Conservation (phyloP, 2,888 invertebrate species). For the Xestia c-nigrum region DNA sequence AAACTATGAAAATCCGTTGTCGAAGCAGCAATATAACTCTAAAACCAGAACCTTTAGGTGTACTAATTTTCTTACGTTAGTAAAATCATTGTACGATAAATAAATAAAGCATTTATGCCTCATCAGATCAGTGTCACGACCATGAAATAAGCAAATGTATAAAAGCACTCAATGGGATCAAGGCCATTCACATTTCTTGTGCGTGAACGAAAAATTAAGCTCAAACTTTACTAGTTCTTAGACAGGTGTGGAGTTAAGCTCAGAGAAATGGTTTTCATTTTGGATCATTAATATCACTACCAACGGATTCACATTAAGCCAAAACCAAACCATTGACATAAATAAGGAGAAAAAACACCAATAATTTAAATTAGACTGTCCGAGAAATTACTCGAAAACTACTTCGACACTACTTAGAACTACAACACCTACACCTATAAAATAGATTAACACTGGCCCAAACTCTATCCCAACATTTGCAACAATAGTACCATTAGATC, state of each 20-base stretch:
- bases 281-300: no score
- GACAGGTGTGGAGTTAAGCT: no score
- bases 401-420: slow-evolving; percentile 22
- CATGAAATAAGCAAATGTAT: neutral
- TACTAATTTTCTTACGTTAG: neutral
- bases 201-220: no score
- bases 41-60: neutral
- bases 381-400: slow-evolving; percentile 16
- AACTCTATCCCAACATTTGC: slow-evolving; percentile 71
- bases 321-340: neutral
- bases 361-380: neutral
- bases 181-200: no score
- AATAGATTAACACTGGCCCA: slow-evolving; percentile 50
- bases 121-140: neutral
- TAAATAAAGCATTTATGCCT: neutral
- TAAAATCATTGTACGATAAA: neutral
- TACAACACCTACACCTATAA: slow-evolving; percentile 27
- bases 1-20: neutral
- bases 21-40: neutral
- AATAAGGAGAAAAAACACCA: neutral
- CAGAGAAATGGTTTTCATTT: no score
- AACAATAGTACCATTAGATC: slow-evolving; percentile 77
- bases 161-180: neutral
- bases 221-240: no score
- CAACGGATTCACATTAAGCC: neutral